These are phyloP conservation scores for Cosmorhoe ocellata DNA, from an alignment of 2,888 invertebrate species.

Conservation along the genomic window DNA sequence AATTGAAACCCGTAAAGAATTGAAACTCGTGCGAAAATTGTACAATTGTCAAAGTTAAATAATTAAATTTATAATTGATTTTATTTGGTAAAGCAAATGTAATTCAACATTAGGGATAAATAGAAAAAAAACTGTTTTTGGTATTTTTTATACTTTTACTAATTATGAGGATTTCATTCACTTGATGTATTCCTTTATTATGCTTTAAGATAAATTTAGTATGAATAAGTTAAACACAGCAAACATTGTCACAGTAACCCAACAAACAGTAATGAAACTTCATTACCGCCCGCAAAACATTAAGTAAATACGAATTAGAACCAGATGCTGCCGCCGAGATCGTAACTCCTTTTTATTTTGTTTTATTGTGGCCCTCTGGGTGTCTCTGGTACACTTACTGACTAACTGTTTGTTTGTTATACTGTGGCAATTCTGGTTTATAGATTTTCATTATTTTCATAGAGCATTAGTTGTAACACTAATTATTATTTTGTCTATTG, in stretches of 20 bases:
- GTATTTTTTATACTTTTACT: too few relatives aligned
- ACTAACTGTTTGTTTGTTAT: constrained; percentile 32
- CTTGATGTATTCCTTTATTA: too few relatives aligned
- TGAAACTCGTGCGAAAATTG: constrained; percentile 68
- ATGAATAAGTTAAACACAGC: constrained; percentile 13
- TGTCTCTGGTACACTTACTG: constrained; percentile 22
- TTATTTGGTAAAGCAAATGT: constrained; percentile 9
- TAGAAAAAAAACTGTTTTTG: too few relatives aligned
- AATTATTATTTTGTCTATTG: too few relatives aligned
- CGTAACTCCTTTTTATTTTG: constrained; percentile 41
- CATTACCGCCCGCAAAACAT: constrained; percentile 29
- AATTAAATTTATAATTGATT: constrained; percentile 28
- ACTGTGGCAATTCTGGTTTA: constrained; percentile 26
- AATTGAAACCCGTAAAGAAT: constrained; percentile 70
- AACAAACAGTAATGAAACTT: constrained; percentile 31
- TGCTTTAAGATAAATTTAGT: too few relatives aligned
- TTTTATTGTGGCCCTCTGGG: constrained; percentile 29
- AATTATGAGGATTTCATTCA: too few relatives aligned
- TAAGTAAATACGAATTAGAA: constrained; percentile 35
- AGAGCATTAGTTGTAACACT: not conserved
- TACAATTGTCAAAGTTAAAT: constrained; percentile 23
- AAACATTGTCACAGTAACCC: constrained; percentile 18
- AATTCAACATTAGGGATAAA: not conserved
- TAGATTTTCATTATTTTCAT: constrained; percentile 12
- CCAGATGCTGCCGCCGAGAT: constrained; percentile 30